phyloP scores from a whole-genome alignment of 2,113 vertebrate species.

The Microcebus jonahi region DNA sequence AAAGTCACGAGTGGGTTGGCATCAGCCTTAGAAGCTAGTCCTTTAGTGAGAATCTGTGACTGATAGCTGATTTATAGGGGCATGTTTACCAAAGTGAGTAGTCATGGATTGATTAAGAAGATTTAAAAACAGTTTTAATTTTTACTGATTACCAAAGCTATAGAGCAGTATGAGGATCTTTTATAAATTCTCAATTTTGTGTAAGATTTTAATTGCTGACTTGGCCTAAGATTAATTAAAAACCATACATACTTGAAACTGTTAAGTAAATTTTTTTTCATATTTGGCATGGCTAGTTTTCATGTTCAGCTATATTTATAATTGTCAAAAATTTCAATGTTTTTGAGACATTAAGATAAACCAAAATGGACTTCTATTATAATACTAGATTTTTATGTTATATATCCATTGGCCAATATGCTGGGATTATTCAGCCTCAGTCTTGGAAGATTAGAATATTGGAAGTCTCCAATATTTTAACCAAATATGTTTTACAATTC shows the following conservation, averaged over 20 bases:
- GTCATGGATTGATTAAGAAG: neutral
- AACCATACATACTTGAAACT: neutral
- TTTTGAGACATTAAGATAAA: constrained; percentile 1
- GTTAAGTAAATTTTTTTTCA: neutral
- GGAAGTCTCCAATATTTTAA: neutral
- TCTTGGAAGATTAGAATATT: neutral
- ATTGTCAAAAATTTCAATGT: neutral
- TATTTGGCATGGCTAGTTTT: neutral
- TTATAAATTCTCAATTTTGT: neutral
- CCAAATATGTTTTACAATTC: constrained; percentile 18
- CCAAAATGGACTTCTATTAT: neutral
- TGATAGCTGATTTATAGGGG: neutral
- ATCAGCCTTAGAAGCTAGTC: neutral
- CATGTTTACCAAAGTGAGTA: neutral
- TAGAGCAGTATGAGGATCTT: neutral
- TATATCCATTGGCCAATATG: neutral
- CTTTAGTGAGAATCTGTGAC: neutral
- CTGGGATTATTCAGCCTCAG: neutral
- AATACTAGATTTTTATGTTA: neutral
- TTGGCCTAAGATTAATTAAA: neutral
- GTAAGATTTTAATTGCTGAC: neutral
- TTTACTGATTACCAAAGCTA: neutral
- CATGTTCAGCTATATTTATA: neutral
- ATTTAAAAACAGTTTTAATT: neutral
- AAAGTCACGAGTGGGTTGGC: neutral